These are phyloP conservation scores for Tribolium freemani DNA, from an alignment of 2,888 invertebrate species.

Conservation along the genomic window DNA sequence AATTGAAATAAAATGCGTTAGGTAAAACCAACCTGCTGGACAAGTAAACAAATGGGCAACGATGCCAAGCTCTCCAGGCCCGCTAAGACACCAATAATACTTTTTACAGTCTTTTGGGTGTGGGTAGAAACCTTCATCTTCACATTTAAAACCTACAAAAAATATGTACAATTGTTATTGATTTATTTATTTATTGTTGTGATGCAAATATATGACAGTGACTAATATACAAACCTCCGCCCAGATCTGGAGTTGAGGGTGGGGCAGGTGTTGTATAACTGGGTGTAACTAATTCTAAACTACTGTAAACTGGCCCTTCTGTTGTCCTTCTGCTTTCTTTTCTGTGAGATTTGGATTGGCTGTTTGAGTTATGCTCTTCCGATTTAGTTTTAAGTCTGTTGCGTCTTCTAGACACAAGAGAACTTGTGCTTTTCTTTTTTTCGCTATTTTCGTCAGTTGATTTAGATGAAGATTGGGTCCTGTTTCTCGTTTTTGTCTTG, in stretches of 20 bases:
- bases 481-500: slow-evolving; percentile 59
- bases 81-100: slow-evolving; percentile 95
- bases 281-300: slow-evolving; percentile 64
- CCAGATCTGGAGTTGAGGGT: slow-evolving; percentile 92
- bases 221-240: slow-evolving; percentile 73
- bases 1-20: background rate
- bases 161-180: background rate
- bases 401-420: slow-evolving; percentile 48
- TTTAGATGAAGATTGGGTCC: slow-evolving; percentile 49
- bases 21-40: slow-evolving; percentile 77
- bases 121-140: slow-evolving; percentile 92
- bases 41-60: slow-evolving; percentile 95
- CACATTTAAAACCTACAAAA: slow-evolving; percentile 86
- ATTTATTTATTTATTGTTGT: too few relatives aligned
- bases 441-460: slow-evolving; percentile 25
- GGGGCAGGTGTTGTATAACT: slow-evolving; percentile 81
- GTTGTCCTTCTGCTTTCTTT: slow-evolving; percentile 62
- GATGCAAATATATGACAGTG: too few relatives aligned
- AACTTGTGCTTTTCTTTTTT: slow-evolving; percentile 36
- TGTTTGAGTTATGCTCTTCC: slow-evolving; percentile 50
- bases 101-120: slow-evolving; percentile 95
- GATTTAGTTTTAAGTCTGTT: slow-evolving; percentile 49
- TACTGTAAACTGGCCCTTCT: slow-evolving; percentile 70
- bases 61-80: slow-evolving; percentile 89
- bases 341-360: slow-evolving; percentile 45